Evolutionary conservation across 2,888 invertebrate genomes (phyloP), one percentile per base, ranked within the genome.

Genomic region (Cheilosia pagana): DNA sequence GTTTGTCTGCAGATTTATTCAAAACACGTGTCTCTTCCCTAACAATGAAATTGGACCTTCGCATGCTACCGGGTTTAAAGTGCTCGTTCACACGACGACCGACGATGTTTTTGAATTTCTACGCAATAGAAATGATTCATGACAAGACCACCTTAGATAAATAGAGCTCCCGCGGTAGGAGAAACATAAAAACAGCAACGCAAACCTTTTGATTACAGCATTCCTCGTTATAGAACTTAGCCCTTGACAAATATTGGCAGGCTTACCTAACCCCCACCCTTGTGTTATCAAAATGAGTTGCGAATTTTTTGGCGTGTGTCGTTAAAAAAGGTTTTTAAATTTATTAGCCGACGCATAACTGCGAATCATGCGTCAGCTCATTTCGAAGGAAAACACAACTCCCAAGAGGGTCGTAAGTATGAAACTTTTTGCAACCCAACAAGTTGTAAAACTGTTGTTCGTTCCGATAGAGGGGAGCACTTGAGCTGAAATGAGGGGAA

Each of bases 21-120:
- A 3, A 12, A 31, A 23, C 63, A 63, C 63, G 50, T 63, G 50
- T 21, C 63, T 50, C n/a, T n/a, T 14, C 1, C 8, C n/a, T n/a
- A 63, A 50, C 50, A 23, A 63, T 50, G 48, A 63, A 50, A 63
- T 63, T 50, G 31, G 50, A 63, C 63, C n/a, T 50, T 63, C 35
- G 21, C 63, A 63, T 63, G 50, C 50, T 10, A 39, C 35, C n/a
- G 28, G 45, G 60, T 60, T 16, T 35, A 63, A 35, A 21, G 50
- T 35, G 12, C 21, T 48, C 21, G 48, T 63, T 63, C 35, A 63
- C n/a, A 63, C 48, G 35, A 63, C 31, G 48, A 45, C 48, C 48
- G 48, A 31, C 35, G 48, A 63, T 48, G 35, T 48, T n/a, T 31
- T 10, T 12, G 31, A 63, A 50, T 50, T 48, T 31, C 28, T 28